Conservation (phyloP, 2,797 vertebrate species). For the Chlorospingus semifuscus region DNA sequence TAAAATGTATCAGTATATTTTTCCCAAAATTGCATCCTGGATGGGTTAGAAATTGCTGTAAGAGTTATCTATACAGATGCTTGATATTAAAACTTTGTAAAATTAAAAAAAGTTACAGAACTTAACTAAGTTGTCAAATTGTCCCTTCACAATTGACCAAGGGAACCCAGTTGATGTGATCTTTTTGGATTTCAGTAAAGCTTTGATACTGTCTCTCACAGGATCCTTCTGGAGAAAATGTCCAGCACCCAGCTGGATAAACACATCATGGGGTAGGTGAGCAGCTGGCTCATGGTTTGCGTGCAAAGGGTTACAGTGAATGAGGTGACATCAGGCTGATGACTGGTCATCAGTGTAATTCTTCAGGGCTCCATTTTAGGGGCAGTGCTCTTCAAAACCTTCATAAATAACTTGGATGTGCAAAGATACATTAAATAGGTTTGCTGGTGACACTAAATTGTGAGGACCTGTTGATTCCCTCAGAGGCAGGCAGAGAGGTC, state of each 20-base stretch:
- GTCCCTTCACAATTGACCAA: background rate
- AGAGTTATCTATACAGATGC: background rate
- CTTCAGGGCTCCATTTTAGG: background rate
- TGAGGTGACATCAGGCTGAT: background rate
- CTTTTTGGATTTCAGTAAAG: background rate
- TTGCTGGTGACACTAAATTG: background rate
- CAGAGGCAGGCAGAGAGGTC: background rate
- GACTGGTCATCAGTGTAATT: background rate
- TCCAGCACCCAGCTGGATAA: background rate
- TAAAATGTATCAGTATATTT: background rate
- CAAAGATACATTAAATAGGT: background rate
- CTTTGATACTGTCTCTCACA: fast-evolving
- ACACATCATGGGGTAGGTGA: background rate
- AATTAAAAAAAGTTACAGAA: background rate
- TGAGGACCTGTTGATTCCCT: background rate
- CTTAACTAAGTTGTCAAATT: background rate
- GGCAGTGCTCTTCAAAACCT: background rate
- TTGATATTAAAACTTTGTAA: background rate
- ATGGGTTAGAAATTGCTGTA: background rate
- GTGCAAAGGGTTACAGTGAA: background rate
- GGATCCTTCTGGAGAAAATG: background rate
- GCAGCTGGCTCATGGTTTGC: background rate
- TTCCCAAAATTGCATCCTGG: background rate
- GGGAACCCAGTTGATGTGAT: background rate
- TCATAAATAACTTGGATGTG: background rate